Percentiles rank a stretch among this genome's conserved stretches.
phyloP scores from a whole-genome alignment of 2,888 invertebrate species.

The Lomographa bimaculata region DNA sequence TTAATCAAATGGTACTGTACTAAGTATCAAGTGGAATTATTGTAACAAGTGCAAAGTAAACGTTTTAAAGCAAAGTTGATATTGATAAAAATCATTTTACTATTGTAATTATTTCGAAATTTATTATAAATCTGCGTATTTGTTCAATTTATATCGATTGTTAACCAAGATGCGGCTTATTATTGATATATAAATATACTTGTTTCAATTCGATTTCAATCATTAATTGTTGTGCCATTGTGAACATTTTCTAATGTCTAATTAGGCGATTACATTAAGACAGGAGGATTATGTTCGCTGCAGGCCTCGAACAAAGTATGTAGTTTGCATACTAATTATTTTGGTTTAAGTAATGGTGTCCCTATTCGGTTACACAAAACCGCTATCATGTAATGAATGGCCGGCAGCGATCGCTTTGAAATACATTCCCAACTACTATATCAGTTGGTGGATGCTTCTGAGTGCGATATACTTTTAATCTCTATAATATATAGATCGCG shows the following conservation, averaged over 20 bases:
- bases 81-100: slow-evolving; percentile 3
- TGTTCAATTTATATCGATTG: not conserved
- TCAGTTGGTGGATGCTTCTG: not conserved
- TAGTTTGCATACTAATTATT: slow-evolving; percentile 3
- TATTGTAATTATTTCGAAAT: not conserved
- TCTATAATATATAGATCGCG: not conserved
- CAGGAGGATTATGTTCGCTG: not conserved
- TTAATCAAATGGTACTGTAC: too few species aligned
- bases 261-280: not conserved
- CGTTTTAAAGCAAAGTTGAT: slow-evolving; percentile 24
- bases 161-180: too few species aligned
- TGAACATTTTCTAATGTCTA: too few species aligned
- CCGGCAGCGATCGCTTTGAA: slow-evolving; percentile 4
- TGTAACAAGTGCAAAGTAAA: slow-evolving; percentile 29
- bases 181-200: too few species aligned
- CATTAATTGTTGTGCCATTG: too few species aligned
- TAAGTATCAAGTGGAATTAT: not conserved
- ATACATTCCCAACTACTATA: not conserved
- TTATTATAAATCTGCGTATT: too few species aligned
- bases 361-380: slow-evolving; percentile 9
- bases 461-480: not conserved
- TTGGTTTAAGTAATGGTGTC: slow-evolving; percentile 13
- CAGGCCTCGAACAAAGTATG: not conserved
- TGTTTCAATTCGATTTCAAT: too few species aligned
- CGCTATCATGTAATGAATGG: not conserved